A percentile compares a stretch with the other conserved stretches of the same genome.
Conservation (phyloP, 2,797 vertebrate genomes). For the Melanotaenia parkinsoni region DNA sequence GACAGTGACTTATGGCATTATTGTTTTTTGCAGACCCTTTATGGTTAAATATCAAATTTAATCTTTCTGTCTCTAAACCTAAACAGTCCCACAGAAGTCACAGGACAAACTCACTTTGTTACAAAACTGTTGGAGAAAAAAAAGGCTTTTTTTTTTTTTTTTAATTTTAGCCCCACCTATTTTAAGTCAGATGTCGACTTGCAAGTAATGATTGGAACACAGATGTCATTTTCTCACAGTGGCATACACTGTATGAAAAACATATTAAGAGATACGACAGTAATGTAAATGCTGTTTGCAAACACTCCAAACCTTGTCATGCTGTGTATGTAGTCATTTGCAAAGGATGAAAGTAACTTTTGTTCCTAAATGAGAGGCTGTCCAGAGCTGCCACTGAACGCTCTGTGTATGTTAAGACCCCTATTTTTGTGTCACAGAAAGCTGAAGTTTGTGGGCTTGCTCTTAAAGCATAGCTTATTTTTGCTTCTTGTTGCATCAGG, state of each 20-base stretch:
- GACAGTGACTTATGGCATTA: background rate
- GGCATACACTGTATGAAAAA: slow-evolving; percentile 59
- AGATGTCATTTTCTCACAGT: slow-evolving; percentile 58
- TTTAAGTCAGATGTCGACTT: slow-evolving; percentile 43
- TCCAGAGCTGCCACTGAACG: slow-evolving; percentile 6
- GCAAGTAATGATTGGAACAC: slow-evolving; percentile 35
- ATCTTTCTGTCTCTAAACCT: background rate
- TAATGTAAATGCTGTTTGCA: slow-evolving; percentile 59
- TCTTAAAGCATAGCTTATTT: too few species aligned
- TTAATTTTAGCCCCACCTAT: background rate
- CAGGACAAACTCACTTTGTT: slow-evolving; percentile 12
- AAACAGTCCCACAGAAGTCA: background rate
- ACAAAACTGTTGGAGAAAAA: background rate
- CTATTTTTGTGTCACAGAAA: background rate
- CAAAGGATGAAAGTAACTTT: slow-evolving; percentile 20
- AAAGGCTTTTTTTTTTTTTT: too few species aligned
- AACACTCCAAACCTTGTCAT: slow-evolving; percentile 41
- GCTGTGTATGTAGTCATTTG: slow-evolving; percentile 28
- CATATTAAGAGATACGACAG: slow-evolving; percentile 49
- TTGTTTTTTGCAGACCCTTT: slow-evolving; percentile 4
- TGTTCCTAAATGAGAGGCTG: slow-evolving; percentile 24
- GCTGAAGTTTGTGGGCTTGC: background rate
- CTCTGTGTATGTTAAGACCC: background rate
- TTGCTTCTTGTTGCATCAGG: background rate
- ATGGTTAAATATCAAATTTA: background rate